Evolutionary conservation across 1,140 invertebrate genomes (phyloP).

Genomic region (Aphelenchoides besseyi): DNA sequence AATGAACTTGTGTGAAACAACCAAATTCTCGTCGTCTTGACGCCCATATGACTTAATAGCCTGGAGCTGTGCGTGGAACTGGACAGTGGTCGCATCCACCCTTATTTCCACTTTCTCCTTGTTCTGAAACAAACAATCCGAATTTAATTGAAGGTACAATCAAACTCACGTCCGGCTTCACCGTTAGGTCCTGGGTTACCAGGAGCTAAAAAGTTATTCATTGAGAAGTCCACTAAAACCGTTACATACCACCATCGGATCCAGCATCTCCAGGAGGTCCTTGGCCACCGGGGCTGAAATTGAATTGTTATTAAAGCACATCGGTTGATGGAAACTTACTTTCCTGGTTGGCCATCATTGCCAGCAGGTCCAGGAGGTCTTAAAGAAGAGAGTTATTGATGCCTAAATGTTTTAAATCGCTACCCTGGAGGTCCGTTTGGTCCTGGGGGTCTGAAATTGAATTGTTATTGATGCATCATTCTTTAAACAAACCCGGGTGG

Average conservation of each 20-base stretch:
- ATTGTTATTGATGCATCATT: too few relatives aligned
- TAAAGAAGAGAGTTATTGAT: too few relatives aligned
- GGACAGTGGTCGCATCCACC: conserved; percentile 13
- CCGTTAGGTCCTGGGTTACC: background rate
- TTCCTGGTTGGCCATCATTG: conserved; percentile 3
- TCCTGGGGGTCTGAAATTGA: background rate
- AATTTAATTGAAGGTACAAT: too few relatives aligned
- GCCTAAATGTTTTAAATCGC: too few relatives aligned
- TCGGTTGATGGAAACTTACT: background rate
- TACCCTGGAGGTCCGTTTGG: too few relatives aligned
- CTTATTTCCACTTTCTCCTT: background rate
- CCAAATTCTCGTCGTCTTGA: background rate
- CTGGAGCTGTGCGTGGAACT: conserved; percentile 1
- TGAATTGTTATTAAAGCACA: background rate
- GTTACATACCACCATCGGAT: background rate
- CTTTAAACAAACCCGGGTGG: background rate
- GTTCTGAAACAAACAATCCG: background rate
- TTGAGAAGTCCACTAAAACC: background rate
- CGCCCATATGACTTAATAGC: conserved; percentile 5
- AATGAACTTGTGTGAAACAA: too few relatives aligned
- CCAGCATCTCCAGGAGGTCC: background rate
- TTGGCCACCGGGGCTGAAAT: background rate
- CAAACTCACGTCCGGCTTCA: background rate
- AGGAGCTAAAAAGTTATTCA: background rate
- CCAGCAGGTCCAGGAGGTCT: conserved; percentile 5